phyloP scores from a whole-genome alignment of 1,140 invertebrate species.

The Drosophila bocki region DNA sequence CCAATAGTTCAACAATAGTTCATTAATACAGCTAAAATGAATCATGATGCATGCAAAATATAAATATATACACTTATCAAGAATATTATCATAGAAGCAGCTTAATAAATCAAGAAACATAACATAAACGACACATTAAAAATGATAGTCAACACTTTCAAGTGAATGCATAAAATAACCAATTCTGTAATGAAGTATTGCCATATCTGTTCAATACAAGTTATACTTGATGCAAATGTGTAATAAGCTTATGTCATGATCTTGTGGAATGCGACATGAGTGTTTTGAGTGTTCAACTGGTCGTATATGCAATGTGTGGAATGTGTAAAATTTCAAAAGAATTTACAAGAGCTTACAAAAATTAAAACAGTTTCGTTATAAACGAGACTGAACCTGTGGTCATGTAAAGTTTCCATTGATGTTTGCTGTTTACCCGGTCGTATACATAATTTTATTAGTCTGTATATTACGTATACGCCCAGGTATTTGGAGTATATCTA shows the following conservation, averaged over 20 bases:
- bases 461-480: background rate
- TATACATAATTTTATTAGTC: constrained; percentile 7
- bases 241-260: background rate
- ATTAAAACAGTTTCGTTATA: background rate
- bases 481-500: background rate
- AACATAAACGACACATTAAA: background rate
- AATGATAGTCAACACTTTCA: background rate
- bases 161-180: background rate
- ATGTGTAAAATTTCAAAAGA: background rate
- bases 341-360: background rate
- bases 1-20: background rate
- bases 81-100: background rate
- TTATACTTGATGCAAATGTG: background rate
- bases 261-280: constrained; percentile 3
- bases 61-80: background rate
- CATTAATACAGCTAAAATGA: background rate
- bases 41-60: background rate
- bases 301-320: constrained; percentile 26
- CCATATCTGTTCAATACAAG: background rate
- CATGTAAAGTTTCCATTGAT: background rate
- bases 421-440: background rate
- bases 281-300: constrained; percentile 12
- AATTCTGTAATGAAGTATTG: background rate
- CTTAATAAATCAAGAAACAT: background rate
- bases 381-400: background rate